phyloP scores from a whole-genome alignment of 2,113 vertebrate genomes.

The Tachysurus fulvidraco region DNA sequence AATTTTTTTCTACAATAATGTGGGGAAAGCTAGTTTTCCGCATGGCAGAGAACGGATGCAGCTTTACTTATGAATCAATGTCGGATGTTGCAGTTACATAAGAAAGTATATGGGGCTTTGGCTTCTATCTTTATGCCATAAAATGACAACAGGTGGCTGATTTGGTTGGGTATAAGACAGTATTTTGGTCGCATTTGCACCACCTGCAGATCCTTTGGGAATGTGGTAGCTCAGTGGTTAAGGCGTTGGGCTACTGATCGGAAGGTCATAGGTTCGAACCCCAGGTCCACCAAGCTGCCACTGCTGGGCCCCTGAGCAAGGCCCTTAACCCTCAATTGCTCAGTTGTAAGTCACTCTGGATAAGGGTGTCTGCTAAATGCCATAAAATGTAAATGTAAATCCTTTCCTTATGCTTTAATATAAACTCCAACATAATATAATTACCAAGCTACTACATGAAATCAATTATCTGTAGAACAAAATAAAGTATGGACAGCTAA shows the following conservation, averaged over 20 bases:
- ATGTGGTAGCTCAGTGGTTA: too few relatives aligned
- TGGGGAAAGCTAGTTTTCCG: slow-evolving; percentile 59
- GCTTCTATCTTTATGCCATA: not conserved
- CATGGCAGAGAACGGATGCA: slow-evolving; percentile 55
- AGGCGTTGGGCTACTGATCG: too few relatives aligned
- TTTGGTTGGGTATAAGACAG: not conserved
- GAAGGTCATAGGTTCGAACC: too few relatives aligned
- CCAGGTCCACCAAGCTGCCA: too few relatives aligned
- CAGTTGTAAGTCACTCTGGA: too few relatives aligned
- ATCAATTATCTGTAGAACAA: not conserved
- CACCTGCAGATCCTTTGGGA: not conserved
- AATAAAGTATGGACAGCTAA: not conserved
- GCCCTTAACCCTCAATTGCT: too few relatives aligned
- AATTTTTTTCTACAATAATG: slow-evolving; percentile 53
- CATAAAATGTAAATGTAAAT: too few relatives aligned
- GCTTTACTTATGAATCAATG: slow-evolving; percentile 68
- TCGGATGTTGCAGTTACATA: slow-evolving; percentile 59
- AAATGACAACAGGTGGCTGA: not conserved
- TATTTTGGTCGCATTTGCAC: not conserved
- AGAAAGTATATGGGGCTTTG: slow-evolving; percentile 2
- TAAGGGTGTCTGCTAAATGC: too few relatives aligned
- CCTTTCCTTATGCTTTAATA: not conserved
- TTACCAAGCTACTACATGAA: not conserved
- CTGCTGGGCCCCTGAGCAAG: too few relatives aligned
- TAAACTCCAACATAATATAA: not conserved